Base-by-base conservation (phyloP, 2,113 vertebrate genomes). In the Macquaria australasica region DNA sequence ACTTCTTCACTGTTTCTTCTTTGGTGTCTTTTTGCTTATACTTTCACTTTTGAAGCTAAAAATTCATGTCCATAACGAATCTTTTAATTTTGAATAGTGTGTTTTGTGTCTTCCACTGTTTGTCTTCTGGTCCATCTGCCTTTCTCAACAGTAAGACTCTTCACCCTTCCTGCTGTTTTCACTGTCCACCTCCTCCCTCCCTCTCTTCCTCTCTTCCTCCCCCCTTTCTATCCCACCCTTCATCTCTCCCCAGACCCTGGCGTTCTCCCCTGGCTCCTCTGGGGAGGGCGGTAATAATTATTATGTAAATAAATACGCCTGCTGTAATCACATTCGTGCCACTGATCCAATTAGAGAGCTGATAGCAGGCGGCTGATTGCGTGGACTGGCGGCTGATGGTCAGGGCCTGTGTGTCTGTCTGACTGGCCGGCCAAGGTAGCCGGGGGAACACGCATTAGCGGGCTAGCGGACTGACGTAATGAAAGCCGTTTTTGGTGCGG, bases 251-350 rank as follows among this genome's bases (percentile, higher is more conserved):
- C 83, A 80, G 88, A 83, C 82, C 88, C 77, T 78, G 37, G 21
- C 50, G 14, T 79, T 88, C 87, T 90, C 73, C 84, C 76, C 79
- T 48, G 73, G 79, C 86, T 91, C 90, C 93, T 93, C 92, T 83
- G 84, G 95, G 94, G 91, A 94, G 90, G 93, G 92, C 88, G 88
- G 95, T 96, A 96, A 96, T 96, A 96, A 96, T 96, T 96, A 96
- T 96, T 96, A 96, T 96, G 96, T 96, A 96, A 96, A 96, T 96
- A 96, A 96, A 96, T 96, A 96, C 92, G 96, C 94, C 92, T 93
- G 93, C 93, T 88, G 90, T 96, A 96, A 96, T 96, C 95, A 93
- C 95, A 96, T 96, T 95, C 91, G 93, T 94, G 92, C 94, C 92
- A 92, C 96, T 96, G 95, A 96, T 96, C 95, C 92, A 95, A 95